phyloP scores from a whole-genome alignment of 2,797 vertebrate species.

The Cynopterus sphinx region DNA sequence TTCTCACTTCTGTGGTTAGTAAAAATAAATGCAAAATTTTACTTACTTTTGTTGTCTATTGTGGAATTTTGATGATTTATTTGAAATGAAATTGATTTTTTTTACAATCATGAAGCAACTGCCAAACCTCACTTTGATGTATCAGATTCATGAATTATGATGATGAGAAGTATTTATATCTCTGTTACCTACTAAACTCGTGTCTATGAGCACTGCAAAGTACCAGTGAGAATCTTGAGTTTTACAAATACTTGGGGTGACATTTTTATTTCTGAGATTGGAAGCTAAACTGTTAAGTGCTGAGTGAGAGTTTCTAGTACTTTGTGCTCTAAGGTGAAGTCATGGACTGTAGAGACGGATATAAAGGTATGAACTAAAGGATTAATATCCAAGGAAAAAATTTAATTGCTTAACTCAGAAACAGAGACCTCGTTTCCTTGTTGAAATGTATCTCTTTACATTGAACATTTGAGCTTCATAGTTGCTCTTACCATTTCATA shows the following conservation, averaged over 20 bases:
- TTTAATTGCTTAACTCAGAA: background rate
- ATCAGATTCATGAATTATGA: background rate
- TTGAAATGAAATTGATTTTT: constrained; percentile 44
- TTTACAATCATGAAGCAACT: background rate
- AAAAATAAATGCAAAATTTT: constrained; percentile 53
- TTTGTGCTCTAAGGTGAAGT: background rate
- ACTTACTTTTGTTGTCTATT: constrained; percentile 49
- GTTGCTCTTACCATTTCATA: background rate
- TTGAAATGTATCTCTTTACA: background rate
- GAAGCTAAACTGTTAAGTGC: background rate
- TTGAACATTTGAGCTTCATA: background rate
- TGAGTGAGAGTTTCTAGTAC: background rate
- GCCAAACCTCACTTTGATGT: background rate
- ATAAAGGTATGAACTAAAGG: background rate
- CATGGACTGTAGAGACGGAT: background rate
- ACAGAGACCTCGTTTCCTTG: background rate
- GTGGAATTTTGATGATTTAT: constrained; percentile 50
- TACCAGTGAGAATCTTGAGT: background rate
- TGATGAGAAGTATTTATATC: background rate
- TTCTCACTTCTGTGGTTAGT: constrained; percentile 63
- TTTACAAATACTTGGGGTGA: background rate
- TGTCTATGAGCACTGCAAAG: background rate
- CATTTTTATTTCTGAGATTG: background rate
- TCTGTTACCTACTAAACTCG: background rate
- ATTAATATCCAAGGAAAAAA: background rate